These are phyloP conservation scores for Ricordea florida DNA, from an alignment of 92 coral and sea anemone genomes.

Conservation along the genomic window DNA sequence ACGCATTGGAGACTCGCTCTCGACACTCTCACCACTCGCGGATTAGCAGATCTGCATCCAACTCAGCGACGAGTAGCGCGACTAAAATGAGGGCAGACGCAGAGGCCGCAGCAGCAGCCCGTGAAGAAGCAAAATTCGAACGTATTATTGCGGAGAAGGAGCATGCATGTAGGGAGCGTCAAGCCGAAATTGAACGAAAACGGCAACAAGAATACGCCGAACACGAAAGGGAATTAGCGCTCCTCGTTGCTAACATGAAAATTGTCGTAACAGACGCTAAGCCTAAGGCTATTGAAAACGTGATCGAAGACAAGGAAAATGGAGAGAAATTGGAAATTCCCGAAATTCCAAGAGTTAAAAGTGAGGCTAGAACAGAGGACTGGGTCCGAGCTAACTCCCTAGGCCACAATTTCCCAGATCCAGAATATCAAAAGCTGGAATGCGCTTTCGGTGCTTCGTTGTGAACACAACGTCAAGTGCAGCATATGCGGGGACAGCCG, in stretches of 20 bases:
- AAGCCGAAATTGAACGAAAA: slow-evolving; percentile 18
- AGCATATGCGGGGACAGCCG: too few relatives aligned
- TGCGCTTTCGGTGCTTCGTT: too few relatives aligned
- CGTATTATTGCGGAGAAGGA: slow-evolving; percentile 41
- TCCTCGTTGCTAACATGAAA: slow-evolving; percentile 45
- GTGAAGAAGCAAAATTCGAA: slow-evolving; percentile 49
- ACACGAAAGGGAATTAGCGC: slow-evolving; percentile 44
- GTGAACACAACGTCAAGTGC: too few relatives aligned
- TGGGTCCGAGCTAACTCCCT: not conserved
- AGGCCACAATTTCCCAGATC: not conserved
- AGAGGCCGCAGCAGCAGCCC: slow-evolving; percentile 60
- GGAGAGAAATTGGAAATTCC: not conserved
- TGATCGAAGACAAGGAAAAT: slow-evolving; percentile 22
- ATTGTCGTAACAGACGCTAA: slow-evolving; percentile 59
- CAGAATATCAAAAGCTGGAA: not conserved
- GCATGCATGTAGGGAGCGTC: slow-evolving; percentile 41
- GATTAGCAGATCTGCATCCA: too few relatives aligned
- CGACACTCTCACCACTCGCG: too few relatives aligned
- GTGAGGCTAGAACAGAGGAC: not conserved
- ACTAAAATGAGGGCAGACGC: slow-evolving; percentile 25
- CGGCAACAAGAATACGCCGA: slow-evolving; percentile 37
- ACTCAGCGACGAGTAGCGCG: too few relatives aligned
- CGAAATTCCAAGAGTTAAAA: not conserved
- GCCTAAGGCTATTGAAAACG: slow-evolving; percentile 48
- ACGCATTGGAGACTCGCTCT: too few relatives aligned